Evolutionary conservation across 2,797 vertebrate species (phyloP), one percentile per base, ranked within the genome.

Genomic region (Chelonia mydas): DNA sequence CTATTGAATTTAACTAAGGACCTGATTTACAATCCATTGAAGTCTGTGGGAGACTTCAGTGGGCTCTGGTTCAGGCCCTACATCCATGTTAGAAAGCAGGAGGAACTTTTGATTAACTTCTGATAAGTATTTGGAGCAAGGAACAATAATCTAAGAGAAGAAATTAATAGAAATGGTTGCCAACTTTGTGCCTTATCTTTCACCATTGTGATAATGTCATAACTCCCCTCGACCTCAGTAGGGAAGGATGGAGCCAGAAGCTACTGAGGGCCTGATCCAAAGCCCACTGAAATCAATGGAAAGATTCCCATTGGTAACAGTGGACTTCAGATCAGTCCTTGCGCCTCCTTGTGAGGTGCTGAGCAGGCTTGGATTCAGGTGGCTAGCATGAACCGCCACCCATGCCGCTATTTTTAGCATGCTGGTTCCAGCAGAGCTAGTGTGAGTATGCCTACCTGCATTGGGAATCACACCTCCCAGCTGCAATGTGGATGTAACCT

Each of bases 311-410:
- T 79, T 93, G 25, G 0, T 81, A 17, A 12, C 55, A 28, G 21
- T 50, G 55, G 45, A 50, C 37, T 92, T 91, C 74, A 84, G 88
- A 92, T 95, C 85, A 76, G 88, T 54, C 82, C 27, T 57, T 77
- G 7, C 85, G 82, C 83, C 78, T 93, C 83, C 33, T 47, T 45
- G 72, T 81, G 84, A 89, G 84, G 72, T 11, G 1, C 83, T 92
- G 28, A 91, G 83, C 83, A 68, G 65, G n/a, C n/a, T 68, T 68
- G n/a, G 33, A 68, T 10, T 37, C 4, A 10, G 65, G 33, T 37
- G 61, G 17, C 17, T 68, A 37, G 8, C 65, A 37, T 37, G 65
- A 21, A 5, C n/a, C 4, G 13, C 61, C 33, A 65, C 16, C 31
- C 61, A 65, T n/a, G 61, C 33, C 15, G 2, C 33, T 37, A 11